These are phyloP conservation scores for Sciurus carolinensis DNA, from an alignment of 2,797 vertebrate genomes.

Conservation along the genomic window DNA sequence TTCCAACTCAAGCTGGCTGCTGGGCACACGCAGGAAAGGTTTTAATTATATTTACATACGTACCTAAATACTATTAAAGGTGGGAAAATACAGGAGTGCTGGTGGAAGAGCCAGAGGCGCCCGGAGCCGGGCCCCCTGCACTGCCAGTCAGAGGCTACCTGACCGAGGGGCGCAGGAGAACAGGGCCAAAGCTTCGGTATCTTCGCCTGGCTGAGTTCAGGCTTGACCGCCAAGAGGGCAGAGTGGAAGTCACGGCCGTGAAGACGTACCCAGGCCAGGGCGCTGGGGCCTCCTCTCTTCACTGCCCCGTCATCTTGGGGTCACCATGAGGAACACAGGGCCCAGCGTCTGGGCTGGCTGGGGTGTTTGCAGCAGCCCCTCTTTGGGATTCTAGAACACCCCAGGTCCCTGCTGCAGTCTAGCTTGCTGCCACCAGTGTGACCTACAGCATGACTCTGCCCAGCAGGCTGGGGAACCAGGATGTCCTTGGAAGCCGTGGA, in stretches of 20 bases:
- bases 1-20: not conserved
- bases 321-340: not conserved
- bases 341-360: not conserved
- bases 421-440: not conserved
- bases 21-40: not conserved
- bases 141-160: constrained; percentile 71
- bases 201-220: constrained; percentile 71
- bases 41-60: not conserved
- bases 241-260: constrained; percentile 72
- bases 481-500: not conserved
- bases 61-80: not conserved
- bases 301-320: constrained; percentile 2
- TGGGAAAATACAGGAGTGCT: constrained; percentile 25
- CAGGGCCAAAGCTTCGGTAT: constrained; percentile 77
- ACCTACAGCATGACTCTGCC: not conserved
- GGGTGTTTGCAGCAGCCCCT: not conserved
- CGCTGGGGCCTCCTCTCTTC: not conserved
- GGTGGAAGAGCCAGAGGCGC: constrained; percentile 56
- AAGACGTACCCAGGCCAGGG: constrained; percentile 70
- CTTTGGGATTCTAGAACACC: not conserved
- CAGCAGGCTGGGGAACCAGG: not conserved
- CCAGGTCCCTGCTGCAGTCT: not conserved
- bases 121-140: not conserved
- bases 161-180: constrained; percentile 68
- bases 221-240: constrained; percentile 40